These are phyloP conservation scores for Gambusia yucatana DNA, from an alignment of 2,797 vertebrate genomes.

Conservation along the genomic window DNA sequence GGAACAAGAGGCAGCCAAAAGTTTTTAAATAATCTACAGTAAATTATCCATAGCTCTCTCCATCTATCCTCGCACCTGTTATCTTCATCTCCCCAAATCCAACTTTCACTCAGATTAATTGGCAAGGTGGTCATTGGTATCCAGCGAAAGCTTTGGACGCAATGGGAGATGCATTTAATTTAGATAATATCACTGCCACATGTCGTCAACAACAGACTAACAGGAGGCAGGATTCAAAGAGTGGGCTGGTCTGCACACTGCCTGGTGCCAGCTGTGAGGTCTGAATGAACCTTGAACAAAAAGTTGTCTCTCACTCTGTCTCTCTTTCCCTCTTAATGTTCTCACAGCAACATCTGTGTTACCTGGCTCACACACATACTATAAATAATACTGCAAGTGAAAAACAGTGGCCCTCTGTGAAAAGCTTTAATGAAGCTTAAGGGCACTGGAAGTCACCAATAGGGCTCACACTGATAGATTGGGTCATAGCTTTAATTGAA, in stretches of 20 bases:
- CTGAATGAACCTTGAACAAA: constrained; percentile 74
- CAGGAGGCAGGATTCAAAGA: constrained; percentile 77
- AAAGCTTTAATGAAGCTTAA: constrained; percentile 77
- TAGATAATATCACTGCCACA: constrained; percentile 83
- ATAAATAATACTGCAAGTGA: constrained; percentile 77
- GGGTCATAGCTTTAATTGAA: constrained; percentile 73
- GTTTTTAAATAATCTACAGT: constrained; percentile 75
- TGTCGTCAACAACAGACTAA: constrained; percentile 80
- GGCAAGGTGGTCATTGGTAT: constrained; percentile 79
- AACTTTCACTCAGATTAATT: constrained; percentile 78
- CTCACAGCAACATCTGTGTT: constrained; percentile 71
- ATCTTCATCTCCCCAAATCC: constrained; percentile 61
- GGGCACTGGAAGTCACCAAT: constrained; percentile 60
- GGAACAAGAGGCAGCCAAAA: constrained; percentile 64
- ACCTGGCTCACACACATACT: constrained; percentile 65
- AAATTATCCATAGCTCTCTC: constrained; percentile 69
- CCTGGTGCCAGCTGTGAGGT: constrained; percentile 75
- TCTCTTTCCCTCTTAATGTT: constrained; percentile 69
- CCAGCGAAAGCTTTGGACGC: constrained; percentile 71
- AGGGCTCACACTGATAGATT: constrained; percentile 64
- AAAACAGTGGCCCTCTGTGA: constrained; percentile 68
- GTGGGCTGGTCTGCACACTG: constrained; percentile 60
- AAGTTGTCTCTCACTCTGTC: constrained; percentile 63
- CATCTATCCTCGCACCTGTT: constrained; percentile 78
- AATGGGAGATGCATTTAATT: constrained; percentile 79